Percentiles rank a stretch among this genome's conserved stretches.
Evolutionary conservation across 2,113 vertebrate species (phyloP).

Genomic region (Brachyhypopomus occidentalis): DNA sequence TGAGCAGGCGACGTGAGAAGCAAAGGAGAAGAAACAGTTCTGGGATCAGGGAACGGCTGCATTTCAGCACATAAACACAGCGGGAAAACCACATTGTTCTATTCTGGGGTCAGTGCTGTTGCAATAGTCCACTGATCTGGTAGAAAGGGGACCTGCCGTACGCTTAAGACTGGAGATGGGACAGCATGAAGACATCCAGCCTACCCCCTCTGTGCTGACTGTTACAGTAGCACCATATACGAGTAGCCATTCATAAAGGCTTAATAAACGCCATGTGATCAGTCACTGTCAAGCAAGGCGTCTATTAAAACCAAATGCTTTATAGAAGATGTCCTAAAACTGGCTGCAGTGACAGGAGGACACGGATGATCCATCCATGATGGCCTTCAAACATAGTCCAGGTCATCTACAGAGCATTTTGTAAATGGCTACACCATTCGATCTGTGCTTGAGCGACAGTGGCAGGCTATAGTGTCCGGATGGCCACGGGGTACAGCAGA

Average conservation of each 20-base stretch:
- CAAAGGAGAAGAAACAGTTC: conserved; percentile 50
- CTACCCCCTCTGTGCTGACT: background rate
- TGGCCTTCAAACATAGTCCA: background rate
- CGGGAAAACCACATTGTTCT: conserved; percentile 15
- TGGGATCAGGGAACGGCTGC: conserved; percentile 55
- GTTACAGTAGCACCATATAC: conserved; percentile 41
- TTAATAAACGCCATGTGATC: conserved; percentile 5
- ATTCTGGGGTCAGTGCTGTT: conserved; percentile 25
- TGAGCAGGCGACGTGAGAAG: conserved; percentile 10
- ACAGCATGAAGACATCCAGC: conserved; percentile 4
- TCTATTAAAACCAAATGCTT: conserved; percentile 5
- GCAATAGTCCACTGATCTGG: conserved; percentile 37
- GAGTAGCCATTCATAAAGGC: conserved; percentile 34
- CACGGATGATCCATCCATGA: conserved; percentile 20
- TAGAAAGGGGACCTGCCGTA: background rate
- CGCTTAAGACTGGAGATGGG: background rate
- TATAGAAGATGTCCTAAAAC: background rate
- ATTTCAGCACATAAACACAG: conserved; percentile 17
- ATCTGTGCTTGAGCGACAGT: background rate
- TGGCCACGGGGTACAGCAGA: conserved; percentile 94
- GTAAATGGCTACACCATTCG: background rate
- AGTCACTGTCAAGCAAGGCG: background rate
- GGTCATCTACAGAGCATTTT: conserved; percentile 12
- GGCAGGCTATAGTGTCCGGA: conserved; percentile 88
- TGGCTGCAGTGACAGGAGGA: background rate